These are phyloP conservation scores for Vanacampus margaritifer DNA, from an alignment of 2,113 vertebrate genomes.

Conservation along the genomic window DNA sequence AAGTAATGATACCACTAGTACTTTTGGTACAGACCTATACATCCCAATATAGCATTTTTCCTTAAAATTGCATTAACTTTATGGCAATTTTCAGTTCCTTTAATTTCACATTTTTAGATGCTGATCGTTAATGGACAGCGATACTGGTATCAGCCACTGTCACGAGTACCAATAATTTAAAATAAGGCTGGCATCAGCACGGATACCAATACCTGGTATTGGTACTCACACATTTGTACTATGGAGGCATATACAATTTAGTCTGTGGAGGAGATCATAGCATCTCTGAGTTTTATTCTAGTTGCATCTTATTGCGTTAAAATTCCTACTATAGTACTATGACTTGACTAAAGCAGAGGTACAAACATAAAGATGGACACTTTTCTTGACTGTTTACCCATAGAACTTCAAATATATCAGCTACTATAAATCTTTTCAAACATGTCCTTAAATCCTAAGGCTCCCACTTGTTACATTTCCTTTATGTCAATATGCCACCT, in stretches of 20 bases:
- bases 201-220: no score
- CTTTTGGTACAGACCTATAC: no score
- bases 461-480: slow-evolving; percentile 61
- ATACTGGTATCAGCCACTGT: no score
- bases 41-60: no score
- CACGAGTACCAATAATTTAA: no score
- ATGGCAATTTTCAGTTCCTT: no score
- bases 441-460: slow-evolving; percentile 56
- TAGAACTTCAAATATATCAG: slow-evolving; percentile 41
- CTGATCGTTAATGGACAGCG: no score
- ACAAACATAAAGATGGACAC: slow-evolving; percentile 47
- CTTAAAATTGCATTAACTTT: no score
- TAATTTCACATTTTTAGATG: no score
- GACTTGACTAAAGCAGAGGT: slow-evolving; percentile 5
- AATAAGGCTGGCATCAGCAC: no score
- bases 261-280: background rate
- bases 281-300: background rate
- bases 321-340: background rate
- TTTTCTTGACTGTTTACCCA: slow-evolving; percentile 60
- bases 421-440: slow-evolving; percentile 34
- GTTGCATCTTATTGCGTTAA: background rate
- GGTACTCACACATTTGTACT: no score
- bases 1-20: no score
- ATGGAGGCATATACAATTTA: background rate
- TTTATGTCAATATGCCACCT: slow-evolving; percentile 68